A percentile compares a stretch with the other conserved stretches of the same genome.
Evolutionary conservation across 30 jellyfish, hydroid and myxozoan species (phyloP).

Genomic region (Aurelia aurita): DNA sequence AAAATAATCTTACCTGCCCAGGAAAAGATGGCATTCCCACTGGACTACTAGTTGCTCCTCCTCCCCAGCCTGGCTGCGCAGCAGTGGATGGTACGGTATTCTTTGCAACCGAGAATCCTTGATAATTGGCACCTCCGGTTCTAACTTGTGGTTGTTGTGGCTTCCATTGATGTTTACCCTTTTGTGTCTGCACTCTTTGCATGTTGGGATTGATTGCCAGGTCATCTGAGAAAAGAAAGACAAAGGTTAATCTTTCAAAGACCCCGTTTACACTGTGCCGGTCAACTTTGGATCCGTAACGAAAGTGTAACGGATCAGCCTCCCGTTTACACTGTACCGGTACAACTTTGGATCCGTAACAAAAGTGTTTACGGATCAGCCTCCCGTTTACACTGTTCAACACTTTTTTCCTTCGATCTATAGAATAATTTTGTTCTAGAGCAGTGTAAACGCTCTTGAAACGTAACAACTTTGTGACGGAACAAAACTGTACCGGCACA

Average conservation of each 20-base stretch:
- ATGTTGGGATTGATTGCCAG: conserved; percentile 71
- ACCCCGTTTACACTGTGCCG: too few species aligned
- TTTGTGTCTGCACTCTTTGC: conserved; percentile 73
- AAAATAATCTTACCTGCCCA: conserved; percentile 37
- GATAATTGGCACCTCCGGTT: conserved; percentile 93
- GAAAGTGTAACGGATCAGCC: too few species aligned
- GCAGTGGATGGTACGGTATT: conserved; percentile 80
- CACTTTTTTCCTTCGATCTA: too few species aligned
- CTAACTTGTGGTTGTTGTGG: conserved; percentile 77
- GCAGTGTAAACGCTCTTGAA: too few species aligned
- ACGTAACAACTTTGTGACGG: too few species aligned
- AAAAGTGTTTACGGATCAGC: too few species aligned
- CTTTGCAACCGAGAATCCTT: conserved; percentile 63
- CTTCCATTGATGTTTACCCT: conserved; percentile 90
- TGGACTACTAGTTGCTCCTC: conserved; percentile 37
- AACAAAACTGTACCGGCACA: too few species aligned
- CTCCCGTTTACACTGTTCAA: too few species aligned
- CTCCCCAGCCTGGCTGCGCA: conserved; percentile 49
- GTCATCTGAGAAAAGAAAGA: conserved; percentile 61
- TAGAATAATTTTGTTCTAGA: too few species aligned
- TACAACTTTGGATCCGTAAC: too few species aligned
- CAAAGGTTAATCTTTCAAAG: not conserved
- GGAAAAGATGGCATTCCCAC: conserved; percentile 42
- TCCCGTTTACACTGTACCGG: too few species aligned
- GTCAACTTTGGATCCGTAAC: too few species aligned